Conservation (phyloP, 2,888 invertebrate genomes). For the Dugesia japonica region DNA sequence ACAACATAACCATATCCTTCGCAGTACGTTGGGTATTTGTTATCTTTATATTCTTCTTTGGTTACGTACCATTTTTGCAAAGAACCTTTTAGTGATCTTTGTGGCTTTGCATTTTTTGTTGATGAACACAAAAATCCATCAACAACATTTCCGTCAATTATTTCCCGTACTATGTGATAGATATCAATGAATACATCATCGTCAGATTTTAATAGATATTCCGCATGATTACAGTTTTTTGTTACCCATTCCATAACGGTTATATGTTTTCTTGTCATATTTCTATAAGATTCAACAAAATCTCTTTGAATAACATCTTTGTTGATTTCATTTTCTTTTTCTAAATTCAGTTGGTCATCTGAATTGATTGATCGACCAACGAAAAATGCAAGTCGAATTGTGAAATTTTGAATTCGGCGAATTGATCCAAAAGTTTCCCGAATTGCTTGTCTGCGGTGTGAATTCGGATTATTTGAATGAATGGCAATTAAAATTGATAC, state of each 20-base stretch:
- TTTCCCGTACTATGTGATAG: slow-evolving; percentile 22
- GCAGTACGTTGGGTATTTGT: slow-evolving; percentile 30
- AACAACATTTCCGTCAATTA: slow-evolving; percentile 7
- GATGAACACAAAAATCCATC: slow-evolving; percentile 30
- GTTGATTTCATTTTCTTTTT: background rate
- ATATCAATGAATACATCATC: slow-evolving; percentile 34
- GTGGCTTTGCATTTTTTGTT: slow-evolving; percentile 17
- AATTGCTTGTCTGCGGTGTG: background rate
- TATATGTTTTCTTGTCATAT: slow-evolving; percentile 33
- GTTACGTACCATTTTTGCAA: slow-evolving; percentile 32
- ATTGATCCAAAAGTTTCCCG: background rate
- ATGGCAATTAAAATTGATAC: slow-evolving; percentile 6
- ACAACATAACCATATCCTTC: slow-evolving; percentile 33
- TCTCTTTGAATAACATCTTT: slow-evolving; percentile 30
- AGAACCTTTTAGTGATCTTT: slow-evolving; percentile 4
- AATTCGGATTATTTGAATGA: slow-evolving; percentile 4
- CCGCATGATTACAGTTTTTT: slow-evolving; percentile 25
- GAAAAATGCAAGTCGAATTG: background rate
- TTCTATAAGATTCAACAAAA: slow-evolving; percentile 29
- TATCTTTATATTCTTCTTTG: slow-evolving; percentile 24
- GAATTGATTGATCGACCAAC: background rate
- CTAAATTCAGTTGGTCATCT: background rate
- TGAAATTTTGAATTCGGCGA: background rate
- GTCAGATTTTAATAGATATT: slow-evolving; percentile 33
- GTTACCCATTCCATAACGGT: slow-evolving; percentile 32